A percentile compares a stretch with the other conserved stretches of the same genome.
These are phyloP conservation scores for Platichthys stellatus DNA, from an alignment of 2,113 vertebrate species.

Conservation along the genomic window DNA sequence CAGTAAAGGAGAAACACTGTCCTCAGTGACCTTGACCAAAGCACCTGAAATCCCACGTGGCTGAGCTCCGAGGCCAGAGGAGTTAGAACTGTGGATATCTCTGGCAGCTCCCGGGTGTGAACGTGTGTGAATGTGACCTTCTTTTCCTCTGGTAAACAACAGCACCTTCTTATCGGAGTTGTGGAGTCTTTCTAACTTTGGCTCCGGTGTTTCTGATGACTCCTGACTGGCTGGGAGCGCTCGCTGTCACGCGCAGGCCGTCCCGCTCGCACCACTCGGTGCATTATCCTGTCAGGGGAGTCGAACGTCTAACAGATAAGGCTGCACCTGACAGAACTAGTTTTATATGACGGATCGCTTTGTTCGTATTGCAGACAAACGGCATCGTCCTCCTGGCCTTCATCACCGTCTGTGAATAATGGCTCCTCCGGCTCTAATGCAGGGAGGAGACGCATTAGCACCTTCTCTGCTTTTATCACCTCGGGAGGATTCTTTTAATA, in stretches of 20 bases:
- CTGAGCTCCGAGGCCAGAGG: not conserved
- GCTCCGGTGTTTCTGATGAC: constrained; percentile 24
- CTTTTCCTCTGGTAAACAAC: constrained; percentile 40
- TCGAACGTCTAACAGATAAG: constrained; percentile 48
- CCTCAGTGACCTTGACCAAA: constrained; percentile 19
- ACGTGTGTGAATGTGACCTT: constrained; percentile 39
- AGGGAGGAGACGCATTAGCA: constrained; percentile 13
- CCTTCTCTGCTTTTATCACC: constrained; percentile 11
- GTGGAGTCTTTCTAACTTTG: constrained; percentile 20
- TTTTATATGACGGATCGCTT: constrained; percentile 63
- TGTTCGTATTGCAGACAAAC: constrained; percentile 48
- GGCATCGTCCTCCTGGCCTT: not conserved
- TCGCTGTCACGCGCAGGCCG: constrained; percentile 10
- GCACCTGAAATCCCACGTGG: not conserved
- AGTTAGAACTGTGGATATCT: not conserved
- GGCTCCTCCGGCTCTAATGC: constrained; percentile 15
- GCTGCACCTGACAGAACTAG: constrained; percentile 57
- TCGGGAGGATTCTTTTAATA: constrained; percentile 15
- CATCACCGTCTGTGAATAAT: constrained; percentile 46
- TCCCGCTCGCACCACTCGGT: constrained; percentile 16
- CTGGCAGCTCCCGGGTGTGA: constrained; percentile 17
- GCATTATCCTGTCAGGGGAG: constrained; percentile 45
- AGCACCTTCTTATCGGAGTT: constrained; percentile 29
- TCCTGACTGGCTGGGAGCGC: constrained; percentile 22
- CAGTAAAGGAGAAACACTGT: not conserved